Evolutionary conservation across 2,888 invertebrate species (phyloP).

Genomic region (Acanthococcus lagerstroemiae): DNA sequence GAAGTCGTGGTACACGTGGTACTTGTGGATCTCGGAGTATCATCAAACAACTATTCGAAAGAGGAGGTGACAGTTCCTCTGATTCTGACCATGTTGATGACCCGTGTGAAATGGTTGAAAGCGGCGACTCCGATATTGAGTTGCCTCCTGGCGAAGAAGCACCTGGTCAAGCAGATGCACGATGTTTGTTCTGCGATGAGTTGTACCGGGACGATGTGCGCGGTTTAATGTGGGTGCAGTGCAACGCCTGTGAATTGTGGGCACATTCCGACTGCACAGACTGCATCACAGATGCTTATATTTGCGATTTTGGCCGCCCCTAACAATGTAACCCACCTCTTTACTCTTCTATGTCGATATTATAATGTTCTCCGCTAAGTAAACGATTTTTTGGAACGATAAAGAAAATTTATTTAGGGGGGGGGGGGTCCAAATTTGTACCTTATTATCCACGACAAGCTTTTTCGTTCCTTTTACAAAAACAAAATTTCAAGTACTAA

Average conservation of each 20-base stretch:
- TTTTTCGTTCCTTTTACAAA: too few species aligned
- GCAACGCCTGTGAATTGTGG: not conserved
- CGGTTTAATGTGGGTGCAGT: not conserved
- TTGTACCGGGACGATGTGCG: not conserved
- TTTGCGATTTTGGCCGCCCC: not conserved
- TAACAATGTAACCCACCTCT: too few species aligned
- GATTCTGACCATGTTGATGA: not conserved
- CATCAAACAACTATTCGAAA: not conserved
- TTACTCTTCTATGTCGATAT: too few species aligned
- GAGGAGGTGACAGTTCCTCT: not conserved
- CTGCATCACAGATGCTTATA: not conserved
- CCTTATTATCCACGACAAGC: too few species aligned
- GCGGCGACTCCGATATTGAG: not conserved
- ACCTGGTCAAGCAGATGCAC: not conserved
- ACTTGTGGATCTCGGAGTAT: not conserved
- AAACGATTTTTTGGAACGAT: too few species aligned
- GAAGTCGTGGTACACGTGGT: not conserved
- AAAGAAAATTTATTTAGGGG: too few species aligned
- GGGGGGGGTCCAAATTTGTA: too few species aligned
- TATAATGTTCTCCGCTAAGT: too few species aligned
- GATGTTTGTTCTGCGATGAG: not conserved
- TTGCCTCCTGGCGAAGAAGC: not conserved
- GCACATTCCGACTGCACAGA: not conserved
- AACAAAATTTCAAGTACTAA: too few species aligned
- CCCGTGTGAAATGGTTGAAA: not conserved